Percentiles rank a stretch among this genome's conserved stretches.
Conservation (phyloP, 2,113 vertebrate species). For the Rhegmatorhina hoffmannsi region DNA sequence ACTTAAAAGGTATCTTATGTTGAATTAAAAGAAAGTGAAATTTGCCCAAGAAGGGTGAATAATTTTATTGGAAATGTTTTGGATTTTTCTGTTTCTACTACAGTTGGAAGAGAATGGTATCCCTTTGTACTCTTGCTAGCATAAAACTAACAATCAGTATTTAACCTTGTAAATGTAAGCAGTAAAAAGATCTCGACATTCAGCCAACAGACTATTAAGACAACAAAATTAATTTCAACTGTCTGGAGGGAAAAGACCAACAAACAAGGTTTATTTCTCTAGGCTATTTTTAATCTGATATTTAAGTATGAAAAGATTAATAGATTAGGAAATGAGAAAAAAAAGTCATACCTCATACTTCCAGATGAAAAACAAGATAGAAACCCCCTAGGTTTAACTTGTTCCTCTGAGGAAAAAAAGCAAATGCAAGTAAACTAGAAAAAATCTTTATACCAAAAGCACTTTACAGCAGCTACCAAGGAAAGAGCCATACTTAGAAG, state of each 20-base stretch:
- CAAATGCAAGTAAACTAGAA: neutral
- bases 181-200: neutral
- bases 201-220: neutral
- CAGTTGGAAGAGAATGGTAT: accelerated
- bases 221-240: neutral
- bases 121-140: neutral
- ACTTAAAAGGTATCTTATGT: neutral
- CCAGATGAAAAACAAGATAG: neutral
- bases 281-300: neutral
- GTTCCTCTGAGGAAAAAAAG: neutral
- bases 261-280: neutral
- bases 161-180: neutral
- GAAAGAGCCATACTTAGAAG: neutral
- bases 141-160: neutral
- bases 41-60: neutral
- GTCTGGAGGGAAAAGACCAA: neutral
- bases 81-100: neutral
- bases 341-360: neutral
- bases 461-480: neutral
- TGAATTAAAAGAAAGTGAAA: neutral
- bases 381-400: neutral
- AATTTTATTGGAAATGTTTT: neutral
- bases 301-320: neutral
- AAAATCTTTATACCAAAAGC: neutral
- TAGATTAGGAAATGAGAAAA: neutral